These are phyloP conservation scores for Lagodon rhomboides DNA, from an alignment of 2,797 vertebrate species.

Conservation along the genomic window DNA sequence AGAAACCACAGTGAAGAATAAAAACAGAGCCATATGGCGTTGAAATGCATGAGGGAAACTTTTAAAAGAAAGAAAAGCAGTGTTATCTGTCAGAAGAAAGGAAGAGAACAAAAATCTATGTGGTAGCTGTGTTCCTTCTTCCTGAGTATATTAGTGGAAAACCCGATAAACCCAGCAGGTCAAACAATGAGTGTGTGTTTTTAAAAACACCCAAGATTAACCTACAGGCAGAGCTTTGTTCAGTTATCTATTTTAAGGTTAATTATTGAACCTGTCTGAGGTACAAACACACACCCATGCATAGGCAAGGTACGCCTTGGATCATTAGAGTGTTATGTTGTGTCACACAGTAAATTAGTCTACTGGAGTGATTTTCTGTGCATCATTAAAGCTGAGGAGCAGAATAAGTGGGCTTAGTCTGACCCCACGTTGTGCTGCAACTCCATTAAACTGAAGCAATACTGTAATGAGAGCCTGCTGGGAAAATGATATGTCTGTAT, in stretches of 20 bases:
- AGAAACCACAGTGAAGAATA: constrained; percentile 74
- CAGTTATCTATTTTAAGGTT: constrained; percentile 54
- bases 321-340: constrained; percentile 31
- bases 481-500: constrained; percentile 84
- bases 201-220: constrained; percentile 45
- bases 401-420: constrained; percentile 73
- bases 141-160: constrained; percentile 47
- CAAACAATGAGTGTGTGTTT: constrained; percentile 56
- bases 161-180: constrained; percentile 54
- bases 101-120: constrained; percentile 46
- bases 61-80: constrained; percentile 75
- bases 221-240: constrained; percentile 58
- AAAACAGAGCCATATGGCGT: constrained; percentile 82
- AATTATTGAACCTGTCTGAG: constrained; percentile 65
- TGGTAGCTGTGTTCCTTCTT: constrained; percentile 55
- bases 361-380: constrained; percentile 65
- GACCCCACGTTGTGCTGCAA: constrained; percentile 73
- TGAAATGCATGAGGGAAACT: constrained; percentile 72
- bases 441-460: constrained; percentile 77
- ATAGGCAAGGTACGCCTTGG: constrained; percentile 10
- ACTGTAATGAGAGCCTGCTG: constrained; percentile 84
- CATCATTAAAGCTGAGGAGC: constrained; percentile 71
- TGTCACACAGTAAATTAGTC: constrained; percentile 66
- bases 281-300: constrained; percentile 24
- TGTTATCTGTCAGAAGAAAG: constrained; percentile 68